Base-by-base conservation (phyloP, 2,888 invertebrate species). In the Blera fallax region DNA sequence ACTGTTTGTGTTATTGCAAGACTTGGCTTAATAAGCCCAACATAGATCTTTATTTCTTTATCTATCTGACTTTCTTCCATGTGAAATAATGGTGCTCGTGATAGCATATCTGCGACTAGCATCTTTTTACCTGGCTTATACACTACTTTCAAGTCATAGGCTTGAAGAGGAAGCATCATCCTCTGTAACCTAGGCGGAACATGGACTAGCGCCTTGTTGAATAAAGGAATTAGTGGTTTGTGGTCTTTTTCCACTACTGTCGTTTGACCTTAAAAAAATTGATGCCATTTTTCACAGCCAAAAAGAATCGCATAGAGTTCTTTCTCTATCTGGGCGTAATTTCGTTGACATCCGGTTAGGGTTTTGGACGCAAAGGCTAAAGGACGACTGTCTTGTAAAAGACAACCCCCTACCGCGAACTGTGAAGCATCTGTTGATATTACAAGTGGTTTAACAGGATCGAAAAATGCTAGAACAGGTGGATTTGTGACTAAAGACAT, bases 281-380 rank as follows among this genome's bases (percentile, higher is more conserved):
- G n/a, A n/a, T n/a, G n/a, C n/a, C n/a, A n/a, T n/a, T 74, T 77
- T 54, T 76, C 54, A 27, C 87, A 87, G n/a, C 87, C 87, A 56
- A 81, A 87, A 1, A 87, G 40, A 64, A 88, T 87, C 1, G 87
- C 80, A 54, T 87, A 81, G 1, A 87, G 40, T 65, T 87, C 84
- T 37, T 88, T 87, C 18, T 88, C 84, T 24, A 85, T 87, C 69
- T 85, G 84, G 1, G 87, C 82, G 79, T 87, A 87, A 60, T 87
- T 87, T 16, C 43, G 40, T 24, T 87, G 81, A 5, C 77, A 27
- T n/a, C 74, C 64, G 18, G 83, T 76, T 29, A 87, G 77, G 16
- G 83, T 82, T 10, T 69, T 72, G 11, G 83, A 87, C 16, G 80
- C 62, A 37, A 40, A 62, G 4, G 62, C 62, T 40, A 73, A 8